Conservation (phyloP, 2,888 invertebrate genomes). For the Cerceris ruficornis region DNA sequence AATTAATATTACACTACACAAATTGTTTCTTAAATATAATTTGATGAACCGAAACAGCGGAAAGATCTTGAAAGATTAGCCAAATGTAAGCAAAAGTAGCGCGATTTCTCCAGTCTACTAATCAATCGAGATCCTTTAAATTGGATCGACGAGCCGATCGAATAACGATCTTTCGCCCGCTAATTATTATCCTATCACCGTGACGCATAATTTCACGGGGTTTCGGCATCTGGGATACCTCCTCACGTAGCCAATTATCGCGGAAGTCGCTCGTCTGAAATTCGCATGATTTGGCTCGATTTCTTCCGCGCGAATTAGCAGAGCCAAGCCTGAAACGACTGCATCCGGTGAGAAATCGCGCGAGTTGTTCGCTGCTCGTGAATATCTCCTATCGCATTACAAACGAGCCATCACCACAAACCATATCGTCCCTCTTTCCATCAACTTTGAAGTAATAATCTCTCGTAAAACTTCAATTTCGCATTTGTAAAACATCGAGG, state of each 20-base stretch:
- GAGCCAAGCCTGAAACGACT: conserved; percentile 48
- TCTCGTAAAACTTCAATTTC: too few species aligned
- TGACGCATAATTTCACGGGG: background rate
- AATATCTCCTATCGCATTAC: conserved; percentile 33
- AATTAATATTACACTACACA: too few species aligned
- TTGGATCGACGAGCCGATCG: too few species aligned
- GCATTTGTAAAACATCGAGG: too few species aligned
- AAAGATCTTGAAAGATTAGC: too few species aligned
- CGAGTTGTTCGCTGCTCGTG: conserved; percentile 7
- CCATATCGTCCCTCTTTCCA: background rate
- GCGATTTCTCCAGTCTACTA: too few species aligned
- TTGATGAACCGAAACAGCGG: too few species aligned
- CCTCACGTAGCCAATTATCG: background rate
- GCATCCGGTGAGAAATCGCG: conserved; percentile 50
- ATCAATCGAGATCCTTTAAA: too few species aligned
- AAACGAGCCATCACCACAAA: background rate
- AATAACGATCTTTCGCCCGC: background rate
- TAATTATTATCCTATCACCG: background rate
- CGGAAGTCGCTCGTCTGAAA: conserved; percentile 37
- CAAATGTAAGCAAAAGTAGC: too few species aligned
- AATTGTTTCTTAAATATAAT: too few species aligned
- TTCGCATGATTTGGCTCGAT: conserved; percentile 53
- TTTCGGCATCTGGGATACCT: background rate
- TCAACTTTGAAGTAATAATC: background rate
- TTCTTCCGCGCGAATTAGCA: conserved; percentile 55